Percentiles rank a stretch among this genome's conserved stretches.
These are phyloP conservation scores for Agonopterix arenella DNA, from an alignment of 2,888 invertebrate species.

Conservation along the genomic window DNA sequence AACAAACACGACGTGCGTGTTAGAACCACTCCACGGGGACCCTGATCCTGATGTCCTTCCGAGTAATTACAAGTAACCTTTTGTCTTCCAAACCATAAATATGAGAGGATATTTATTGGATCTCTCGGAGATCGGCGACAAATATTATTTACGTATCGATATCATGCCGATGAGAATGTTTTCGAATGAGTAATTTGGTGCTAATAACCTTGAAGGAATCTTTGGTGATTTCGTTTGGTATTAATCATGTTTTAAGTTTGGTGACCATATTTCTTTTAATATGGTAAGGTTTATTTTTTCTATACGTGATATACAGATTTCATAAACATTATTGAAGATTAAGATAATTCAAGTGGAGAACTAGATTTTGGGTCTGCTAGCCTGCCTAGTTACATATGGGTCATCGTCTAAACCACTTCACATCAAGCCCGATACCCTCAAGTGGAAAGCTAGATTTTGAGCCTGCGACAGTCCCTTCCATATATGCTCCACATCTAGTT, in stretches of 20 bases:
- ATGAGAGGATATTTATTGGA: slow-evolving; percentile 18
- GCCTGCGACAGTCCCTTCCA: no score
- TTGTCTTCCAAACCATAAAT: slow-evolving; percentile 46
- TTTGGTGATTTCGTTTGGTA: slow-evolving; percentile 1
- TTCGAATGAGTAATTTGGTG: slow-evolving; percentile 7
- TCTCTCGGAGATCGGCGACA: slow-evolving; percentile 25
- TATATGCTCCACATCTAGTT: no score
- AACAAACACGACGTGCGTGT: slow-evolving; percentile 1
- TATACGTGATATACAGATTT: neutral
- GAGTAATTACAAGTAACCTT: slow-evolving; percentile 50
- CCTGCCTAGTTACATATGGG: no score
- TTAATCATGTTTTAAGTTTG: neutral
- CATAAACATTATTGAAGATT: no score
- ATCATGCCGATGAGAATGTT: slow-evolving; percentile 6
- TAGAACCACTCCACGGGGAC: slow-evolving; percentile 24
- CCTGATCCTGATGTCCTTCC: slow-evolving; percentile 36
- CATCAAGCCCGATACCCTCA: no score
- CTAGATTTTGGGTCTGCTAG: no score
- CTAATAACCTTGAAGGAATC: slow-evolving; percentile 6
- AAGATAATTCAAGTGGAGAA: no score
- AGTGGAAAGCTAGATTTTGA: no score
- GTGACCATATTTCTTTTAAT: neutral
- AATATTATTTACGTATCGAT: slow-evolving; percentile 24
- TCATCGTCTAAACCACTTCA: no score
- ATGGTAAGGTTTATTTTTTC: no score